These are phyloP conservation scores for Lasioglossum leucozonium DNA, from an alignment of 2,888 invertebrate species.

Conservation along the genomic window DNA sequence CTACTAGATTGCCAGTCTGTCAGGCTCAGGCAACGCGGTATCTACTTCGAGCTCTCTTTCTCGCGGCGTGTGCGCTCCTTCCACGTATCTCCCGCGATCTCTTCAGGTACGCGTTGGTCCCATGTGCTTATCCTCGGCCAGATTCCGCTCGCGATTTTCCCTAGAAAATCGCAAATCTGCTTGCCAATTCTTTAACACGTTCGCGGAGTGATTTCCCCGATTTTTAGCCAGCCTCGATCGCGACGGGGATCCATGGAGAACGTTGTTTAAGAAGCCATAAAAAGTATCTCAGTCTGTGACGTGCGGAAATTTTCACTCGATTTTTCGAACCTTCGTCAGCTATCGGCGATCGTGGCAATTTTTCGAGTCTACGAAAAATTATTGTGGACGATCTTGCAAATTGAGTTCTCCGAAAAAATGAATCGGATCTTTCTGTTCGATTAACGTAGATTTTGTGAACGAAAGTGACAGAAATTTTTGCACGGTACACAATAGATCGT, in stretches of 20 bases:
- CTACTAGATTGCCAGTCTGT: conserved; percentile 76
- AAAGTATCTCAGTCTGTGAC: neutral
- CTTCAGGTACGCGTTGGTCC: conserved; percentile 12
- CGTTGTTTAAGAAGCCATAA: neutral
- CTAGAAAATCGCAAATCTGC: neutral
- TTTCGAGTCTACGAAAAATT: no score
- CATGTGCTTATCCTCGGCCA: no score
- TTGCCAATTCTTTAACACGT: neutral
- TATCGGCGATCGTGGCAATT: neutral
- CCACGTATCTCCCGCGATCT: neutral
- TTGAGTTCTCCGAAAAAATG: neutral
- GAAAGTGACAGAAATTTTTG: neutral
- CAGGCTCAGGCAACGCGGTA: conserved; percentile 74
- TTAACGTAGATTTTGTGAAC: neutral
- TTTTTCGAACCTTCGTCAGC: neutral
- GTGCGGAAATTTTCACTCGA: neutral
- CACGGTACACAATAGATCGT: neutral
- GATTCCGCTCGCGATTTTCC: neutral
- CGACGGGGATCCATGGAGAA: conserved; percentile 5
- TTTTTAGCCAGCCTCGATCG: neutral
- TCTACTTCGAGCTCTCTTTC: conserved; percentile 29
- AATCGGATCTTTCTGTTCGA: neutral
- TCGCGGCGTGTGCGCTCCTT: neutral
- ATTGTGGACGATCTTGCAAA: neutral
- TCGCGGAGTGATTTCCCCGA: neutral